phyloP scores from a whole-genome alignment of 2,888 invertebrate species.

The Belgica antarctica region DNA sequence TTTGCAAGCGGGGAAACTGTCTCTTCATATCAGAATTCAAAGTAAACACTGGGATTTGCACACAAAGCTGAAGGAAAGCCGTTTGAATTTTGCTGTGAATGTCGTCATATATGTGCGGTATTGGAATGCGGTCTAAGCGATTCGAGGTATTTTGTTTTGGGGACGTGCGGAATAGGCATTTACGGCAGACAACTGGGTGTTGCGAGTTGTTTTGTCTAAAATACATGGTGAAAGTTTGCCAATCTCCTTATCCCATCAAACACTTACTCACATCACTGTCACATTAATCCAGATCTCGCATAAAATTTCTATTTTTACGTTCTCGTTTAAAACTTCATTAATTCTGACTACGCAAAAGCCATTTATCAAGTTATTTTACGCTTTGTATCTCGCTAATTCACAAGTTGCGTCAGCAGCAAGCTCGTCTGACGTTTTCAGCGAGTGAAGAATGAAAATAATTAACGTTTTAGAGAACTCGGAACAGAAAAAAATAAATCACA shows the following conservation, averaged over 20 bases:
- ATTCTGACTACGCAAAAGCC: not conserved
- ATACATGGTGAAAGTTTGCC: too few relatives aligned
- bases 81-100: too few relatives aligned
- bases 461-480: not conserved
- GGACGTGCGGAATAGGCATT: too few relatives aligned
- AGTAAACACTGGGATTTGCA: not conserved
- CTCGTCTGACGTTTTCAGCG: slow-evolving; percentile 10
- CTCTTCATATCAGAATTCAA: slow-evolving; percentile 7
- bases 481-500: not conserved
- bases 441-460: slow-evolving; percentile 24
- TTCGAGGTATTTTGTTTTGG: too few relatives aligned
- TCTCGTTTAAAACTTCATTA: slow-evolving; percentile 8
- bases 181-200: too few relatives aligned
- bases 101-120: too few relatives aligned
- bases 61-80: too few relatives aligned
- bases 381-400: not conserved
- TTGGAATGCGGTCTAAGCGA: too few relatives aligned
- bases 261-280: too few relatives aligned
- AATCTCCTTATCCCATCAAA: too few relatives aligned
- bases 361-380: slow-evolving; percentile 18
- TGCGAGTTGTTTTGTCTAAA: too few relatives aligned
- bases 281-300: too few relatives aligned
- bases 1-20: not conserved
- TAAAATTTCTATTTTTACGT: not conserved
- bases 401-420: not conserved